These are phyloP conservation scores for Drosophila formosana DNA, from an alignment of 2,888 invertebrate genomes.

Conservation along the genomic window DNA sequence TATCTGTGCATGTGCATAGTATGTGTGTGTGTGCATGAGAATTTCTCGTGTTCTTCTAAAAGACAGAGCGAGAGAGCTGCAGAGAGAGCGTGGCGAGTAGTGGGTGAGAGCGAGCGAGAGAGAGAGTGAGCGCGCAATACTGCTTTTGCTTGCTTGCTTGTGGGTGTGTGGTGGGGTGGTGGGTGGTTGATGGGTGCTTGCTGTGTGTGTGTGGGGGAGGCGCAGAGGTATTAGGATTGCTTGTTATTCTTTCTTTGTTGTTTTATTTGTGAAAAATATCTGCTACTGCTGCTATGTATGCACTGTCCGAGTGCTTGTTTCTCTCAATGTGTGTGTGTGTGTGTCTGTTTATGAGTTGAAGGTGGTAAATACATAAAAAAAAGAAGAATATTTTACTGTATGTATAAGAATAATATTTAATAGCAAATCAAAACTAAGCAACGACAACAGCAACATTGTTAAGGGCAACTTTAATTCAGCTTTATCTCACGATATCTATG, in stretches of 20 bases:
- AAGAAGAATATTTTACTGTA: slow-evolving; percentile 49
- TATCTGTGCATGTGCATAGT: slow-evolving; percentile 26
- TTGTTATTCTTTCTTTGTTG: slow-evolving; percentile 81
- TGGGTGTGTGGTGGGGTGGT: slow-evolving; percentile 25
- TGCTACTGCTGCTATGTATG: slow-evolving; percentile 65
- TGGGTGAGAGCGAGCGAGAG: slow-evolving; percentile 13
- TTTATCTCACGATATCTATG: slow-evolving; percentile 29
- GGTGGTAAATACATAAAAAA: slow-evolving; percentile 66
- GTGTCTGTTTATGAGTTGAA: slow-evolving; percentile 61
- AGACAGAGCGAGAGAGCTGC: slow-evolving; percentile 15
- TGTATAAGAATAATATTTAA: slow-evolving; percentile 57
- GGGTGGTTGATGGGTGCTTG: slow-evolving; percentile 13
- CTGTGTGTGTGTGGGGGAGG: slow-evolving; percentile 31
- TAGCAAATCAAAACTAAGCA: slow-evolving; percentile 65
- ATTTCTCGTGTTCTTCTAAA: slow-evolving; percentile 59
- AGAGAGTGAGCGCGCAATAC: slow-evolving; percentile 34
- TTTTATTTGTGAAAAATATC: slow-evolving; percentile 79
- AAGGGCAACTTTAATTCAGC: slow-evolving; percentile 45
- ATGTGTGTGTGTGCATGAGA: slow-evolving; percentile 39
- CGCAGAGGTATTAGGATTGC: slow-evolving; percentile 68
- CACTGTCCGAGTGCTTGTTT: slow-evolving; percentile 58
- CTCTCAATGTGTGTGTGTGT: slow-evolving; percentile 29
- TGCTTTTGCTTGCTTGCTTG: slow-evolving; percentile 30
- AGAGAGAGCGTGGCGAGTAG: slow-evolving; percentile 8
- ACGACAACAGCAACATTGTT: slow-evolving; percentile 53